These are phyloP conservation scores for Biston stratarius DNA, from an alignment of 2,888 invertebrate species.

Conservation along the genomic window DNA sequence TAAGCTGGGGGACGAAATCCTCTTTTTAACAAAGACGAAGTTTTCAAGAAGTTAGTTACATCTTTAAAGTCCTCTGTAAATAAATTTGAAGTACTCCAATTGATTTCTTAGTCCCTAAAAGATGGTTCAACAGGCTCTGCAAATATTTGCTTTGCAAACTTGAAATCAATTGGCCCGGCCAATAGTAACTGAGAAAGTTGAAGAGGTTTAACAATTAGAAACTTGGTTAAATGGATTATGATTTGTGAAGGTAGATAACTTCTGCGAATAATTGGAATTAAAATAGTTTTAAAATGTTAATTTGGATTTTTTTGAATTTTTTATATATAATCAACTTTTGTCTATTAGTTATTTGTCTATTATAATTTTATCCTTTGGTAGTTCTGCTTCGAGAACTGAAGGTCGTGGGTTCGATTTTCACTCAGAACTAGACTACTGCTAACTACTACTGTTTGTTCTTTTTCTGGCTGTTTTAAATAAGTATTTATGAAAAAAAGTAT, in stretches of 20 bases:
- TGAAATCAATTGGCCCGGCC: constrained; percentile 45
- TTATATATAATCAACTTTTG: neutral
- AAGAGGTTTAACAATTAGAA: constrained; percentile 43
- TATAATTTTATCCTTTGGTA: too few relatives aligned
- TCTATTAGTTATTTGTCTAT: too few relatives aligned
- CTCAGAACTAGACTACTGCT: too few relatives aligned
- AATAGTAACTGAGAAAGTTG: constrained; percentile 45
- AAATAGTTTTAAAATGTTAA: constrained; percentile 16
- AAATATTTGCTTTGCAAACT: constrained; percentile 48
- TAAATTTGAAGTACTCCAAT: constrained; percentile 43
- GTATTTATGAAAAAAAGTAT: too few relatives aligned
- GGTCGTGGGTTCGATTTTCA: too few relatives aligned
- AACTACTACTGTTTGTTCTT: too few relatives aligned
- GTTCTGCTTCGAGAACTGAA: too few relatives aligned
- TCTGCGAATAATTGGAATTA: neutral
- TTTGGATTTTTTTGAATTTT: neutral
- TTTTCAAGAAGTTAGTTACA: constrained; percentile 41
- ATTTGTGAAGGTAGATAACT: constrained; percentile 26
- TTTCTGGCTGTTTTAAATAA: too few relatives aligned
- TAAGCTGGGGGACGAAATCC: constrained; percentile 8
- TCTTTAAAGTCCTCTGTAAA: constrained; percentile 45
- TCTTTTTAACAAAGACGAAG: constrained; percentile 26
- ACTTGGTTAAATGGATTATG: constrained; percentile 39
- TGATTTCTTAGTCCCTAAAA: constrained; percentile 47
- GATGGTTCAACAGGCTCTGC: constrained; percentile 45